phyloP scores from a whole-genome alignment of 2,113 vertebrate species.

The Megaptera novaeangliae region DNA sequence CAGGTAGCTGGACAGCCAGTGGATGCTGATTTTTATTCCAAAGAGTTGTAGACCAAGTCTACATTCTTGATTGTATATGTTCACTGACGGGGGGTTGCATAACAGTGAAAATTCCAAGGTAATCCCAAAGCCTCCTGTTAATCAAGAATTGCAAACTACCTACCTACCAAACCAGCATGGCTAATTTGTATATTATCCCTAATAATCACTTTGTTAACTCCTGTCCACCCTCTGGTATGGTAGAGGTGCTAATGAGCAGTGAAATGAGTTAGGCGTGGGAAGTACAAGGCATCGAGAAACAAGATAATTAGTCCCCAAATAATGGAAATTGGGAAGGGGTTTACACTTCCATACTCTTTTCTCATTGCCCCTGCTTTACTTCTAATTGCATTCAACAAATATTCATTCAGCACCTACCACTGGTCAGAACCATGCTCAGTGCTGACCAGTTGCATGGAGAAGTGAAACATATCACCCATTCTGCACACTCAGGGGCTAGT shows the following conservation, averaged over 20 bases:
- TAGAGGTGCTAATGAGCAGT: constrained; percentile 55
- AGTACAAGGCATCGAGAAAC: background rate
- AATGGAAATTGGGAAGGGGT: background rate
- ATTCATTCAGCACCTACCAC: background rate
- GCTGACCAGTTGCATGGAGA: background rate
- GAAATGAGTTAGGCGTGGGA: constrained; percentile 27
- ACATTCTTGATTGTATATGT: background rate
- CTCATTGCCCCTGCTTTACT: background rate
- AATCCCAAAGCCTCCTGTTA: constrained; percentile 46
- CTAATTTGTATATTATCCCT: constrained; percentile 33
- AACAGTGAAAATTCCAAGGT: background rate
- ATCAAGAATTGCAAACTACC: constrained; percentile 42
- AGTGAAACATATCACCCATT: background rate
- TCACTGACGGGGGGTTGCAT: background rate
- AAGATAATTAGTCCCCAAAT: constrained; percentile 35
- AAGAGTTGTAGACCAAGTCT: background rate
- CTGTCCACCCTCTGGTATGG: constrained; percentile 5
- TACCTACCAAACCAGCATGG: background rate
- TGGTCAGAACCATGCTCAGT: background rate
- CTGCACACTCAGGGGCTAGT: background rate
- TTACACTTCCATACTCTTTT: background rate
- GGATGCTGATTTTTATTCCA: background rate
- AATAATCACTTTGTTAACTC: constrained; percentile 42
- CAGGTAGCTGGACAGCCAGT: background rate
- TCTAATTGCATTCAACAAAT: background rate